Evolutionary conservation across 2,888 invertebrate species (phyloP).

Genomic region (Chaetoderma sp.): DNA sequence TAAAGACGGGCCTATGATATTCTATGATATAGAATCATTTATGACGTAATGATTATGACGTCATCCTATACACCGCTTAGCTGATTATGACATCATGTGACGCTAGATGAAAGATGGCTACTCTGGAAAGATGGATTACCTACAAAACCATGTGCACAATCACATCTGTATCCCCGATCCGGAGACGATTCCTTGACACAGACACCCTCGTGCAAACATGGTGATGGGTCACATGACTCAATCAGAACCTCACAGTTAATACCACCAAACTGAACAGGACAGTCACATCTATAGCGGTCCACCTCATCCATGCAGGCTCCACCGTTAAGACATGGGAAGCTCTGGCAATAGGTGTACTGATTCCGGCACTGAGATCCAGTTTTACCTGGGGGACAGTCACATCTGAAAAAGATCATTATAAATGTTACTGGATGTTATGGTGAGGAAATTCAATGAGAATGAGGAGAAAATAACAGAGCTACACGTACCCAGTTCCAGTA

Average conservation of each 20-base stretch:
- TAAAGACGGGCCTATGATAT: too few relatives aligned
- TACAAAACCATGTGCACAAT: slow-evolving; percentile 53
- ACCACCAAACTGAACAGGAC: slow-evolving; percentile 83
- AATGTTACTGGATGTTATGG: too few relatives aligned
- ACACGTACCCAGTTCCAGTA: too few relatives aligned
- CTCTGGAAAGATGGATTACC: slow-evolving; percentile 38
- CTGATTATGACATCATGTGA: too few relatives aligned
- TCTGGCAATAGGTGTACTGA: slow-evolving; percentile 91
- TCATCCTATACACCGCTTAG: too few relatives aligned
- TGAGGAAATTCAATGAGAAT: too few relatives aligned
- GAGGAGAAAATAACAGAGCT: too few relatives aligned
- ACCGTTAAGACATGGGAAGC: slow-evolving; percentile 94
- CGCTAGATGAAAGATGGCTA: too few relatives aligned
- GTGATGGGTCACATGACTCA: slow-evolving; percentile 54
- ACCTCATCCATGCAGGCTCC: slow-evolving; percentile 66
- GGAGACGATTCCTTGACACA: slow-evolving; percentile 45
- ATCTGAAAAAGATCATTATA: slow-evolving; percentile 48
- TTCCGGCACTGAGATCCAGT: slow-evolving; percentile 76
- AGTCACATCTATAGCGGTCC: slow-evolving; percentile 78
- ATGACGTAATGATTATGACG: too few relatives aligned
- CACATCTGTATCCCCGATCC: slow-evolving; percentile 50
- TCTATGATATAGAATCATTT: too few relatives aligned
- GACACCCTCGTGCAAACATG: slow-evolving; percentile 56
- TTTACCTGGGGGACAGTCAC: slow-evolving; percentile 49
- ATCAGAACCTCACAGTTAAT: slow-evolving; percentile 84